These are phyloP conservation scores for Bathynomus jamesi DNA, from an alignment of 1,140 invertebrate species.

Conservation along the genomic window DNA sequence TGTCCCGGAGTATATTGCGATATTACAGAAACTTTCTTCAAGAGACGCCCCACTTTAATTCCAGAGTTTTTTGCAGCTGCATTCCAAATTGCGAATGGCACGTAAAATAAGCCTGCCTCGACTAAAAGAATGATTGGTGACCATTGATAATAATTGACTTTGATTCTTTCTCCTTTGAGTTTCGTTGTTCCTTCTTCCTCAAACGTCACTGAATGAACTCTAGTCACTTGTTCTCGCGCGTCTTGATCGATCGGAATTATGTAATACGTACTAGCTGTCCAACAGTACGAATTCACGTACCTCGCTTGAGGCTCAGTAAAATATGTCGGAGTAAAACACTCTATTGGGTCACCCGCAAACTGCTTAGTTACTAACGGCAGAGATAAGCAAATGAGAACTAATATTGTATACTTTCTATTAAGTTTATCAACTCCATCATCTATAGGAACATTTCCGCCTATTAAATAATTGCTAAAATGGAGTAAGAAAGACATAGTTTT, in stretches of 20 bases:
- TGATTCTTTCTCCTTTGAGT: conserved; percentile 37
- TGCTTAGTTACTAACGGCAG: conserved; percentile 51
- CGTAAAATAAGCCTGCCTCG: conserved; percentile 51
- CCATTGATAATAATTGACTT: conserved; percentile 52
- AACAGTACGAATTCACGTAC: conserved; percentile 45
- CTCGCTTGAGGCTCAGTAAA: conserved; percentile 43
- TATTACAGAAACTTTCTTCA: conserved; percentile 43
- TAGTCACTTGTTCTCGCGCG: conserved; percentile 37
- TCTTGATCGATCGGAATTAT: conserved; percentile 37
- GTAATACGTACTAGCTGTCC: conserved; percentile 45
- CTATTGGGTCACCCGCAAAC: conserved; percentile 52
- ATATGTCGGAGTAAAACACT: conserved; percentile 46
- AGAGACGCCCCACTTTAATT: conserved; percentile 42
- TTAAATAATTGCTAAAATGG: conserved; percentile 43
- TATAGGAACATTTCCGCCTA: conserved; percentile 47
- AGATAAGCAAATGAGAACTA: conserved; percentile 50
- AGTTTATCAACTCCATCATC: conserved; percentile 52
- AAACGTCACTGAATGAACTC: conserved; percentile 35
- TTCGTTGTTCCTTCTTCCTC: conserved; percentile 28
- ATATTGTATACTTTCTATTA: conserved; percentile 51
- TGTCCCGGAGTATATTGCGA: conserved; percentile 43
- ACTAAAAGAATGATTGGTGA: conserved; percentile 50
- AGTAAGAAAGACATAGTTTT: conserved; percentile 42
- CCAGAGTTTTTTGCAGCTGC: conserved; percentile 43
- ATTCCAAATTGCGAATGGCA: conserved; percentile 52